A percentile compares a stretch with the other conserved stretches of the same genome.
Evolutionary conservation across 2,888 invertebrate genomes (phyloP).

Genomic region (Eumerus sabulonum): DNA sequence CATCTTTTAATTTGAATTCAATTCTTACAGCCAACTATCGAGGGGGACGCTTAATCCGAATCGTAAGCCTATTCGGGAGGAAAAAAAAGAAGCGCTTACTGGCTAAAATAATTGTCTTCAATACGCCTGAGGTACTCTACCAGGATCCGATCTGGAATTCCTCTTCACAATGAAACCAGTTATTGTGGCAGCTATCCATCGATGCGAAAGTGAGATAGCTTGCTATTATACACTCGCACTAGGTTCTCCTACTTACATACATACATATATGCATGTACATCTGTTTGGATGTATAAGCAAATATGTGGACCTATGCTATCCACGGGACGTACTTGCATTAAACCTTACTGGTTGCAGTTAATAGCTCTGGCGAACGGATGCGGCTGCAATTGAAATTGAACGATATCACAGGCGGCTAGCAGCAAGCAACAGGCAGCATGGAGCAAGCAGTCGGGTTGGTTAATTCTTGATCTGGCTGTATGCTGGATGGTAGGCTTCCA

Average conservation of each 20-base stretch:
- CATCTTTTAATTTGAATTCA: conserved; percentile 68
- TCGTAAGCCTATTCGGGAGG: conserved; percentile 62
- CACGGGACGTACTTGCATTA: conserved; percentile 36
- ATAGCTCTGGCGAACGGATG: conserved; percentile 58
- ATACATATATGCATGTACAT: too few relatives aligned
- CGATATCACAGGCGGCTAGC: conserved; percentile 60
- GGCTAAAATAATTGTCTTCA: conserved; percentile 62
- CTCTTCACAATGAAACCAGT: conserved; percentile 59
- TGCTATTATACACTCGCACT: conserved; percentile 8
- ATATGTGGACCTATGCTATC: conserved; percentile 1
- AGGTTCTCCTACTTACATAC: not conserved
- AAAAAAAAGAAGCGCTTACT: conserved; percentile 69
- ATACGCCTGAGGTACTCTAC: conserved; percentile 37
- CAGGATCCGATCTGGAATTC: conserved; percentile 63
- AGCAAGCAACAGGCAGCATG: too few relatives aligned
- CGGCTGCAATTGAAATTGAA: conserved; percentile 69
- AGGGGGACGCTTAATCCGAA: conserved; percentile 58
- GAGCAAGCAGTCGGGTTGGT: conserved; percentile 52
- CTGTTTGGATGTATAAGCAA: too few relatives aligned
- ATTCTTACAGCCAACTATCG: conserved; percentile 48
- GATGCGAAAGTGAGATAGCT: conserved; percentile 57
- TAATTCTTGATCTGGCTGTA: conserved; percentile 57
- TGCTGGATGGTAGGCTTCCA: conserved; percentile 51
- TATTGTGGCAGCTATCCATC: conserved; percentile 59
- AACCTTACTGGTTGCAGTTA: conserved; percentile 59